Evolutionary conservation across 2,113 vertebrate species (phyloP), one percentile per base, ranked within the genome.

Genomic region (Urocynchramus pylzowi): DNA sequence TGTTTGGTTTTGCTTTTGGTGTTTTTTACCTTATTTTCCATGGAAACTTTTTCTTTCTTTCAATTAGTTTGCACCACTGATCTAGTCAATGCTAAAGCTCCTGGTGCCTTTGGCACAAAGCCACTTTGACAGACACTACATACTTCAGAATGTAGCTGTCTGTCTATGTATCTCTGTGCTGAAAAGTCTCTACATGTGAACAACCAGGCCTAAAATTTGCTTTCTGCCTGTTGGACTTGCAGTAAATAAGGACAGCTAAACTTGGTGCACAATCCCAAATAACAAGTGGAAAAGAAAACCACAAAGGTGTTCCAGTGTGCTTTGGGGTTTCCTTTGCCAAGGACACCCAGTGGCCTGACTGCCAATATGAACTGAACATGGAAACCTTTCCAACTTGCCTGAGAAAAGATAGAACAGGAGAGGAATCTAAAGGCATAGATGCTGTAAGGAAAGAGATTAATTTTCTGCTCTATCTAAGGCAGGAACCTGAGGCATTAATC

Each of bases 291-390:
- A 96, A 94, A 84, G 60, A 87, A 86, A 84, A 78, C 59, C 88
- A 26, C 47, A 63, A 17, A 83, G 76, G 23, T 26, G 14, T 96
- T 89, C 42, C 67, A 77, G 39, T 80, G 80, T 74, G 52, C 94
- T 90, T 64, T 67, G 71, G 50, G 37, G 35, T 76, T 93, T 94
- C 52, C 47, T 86, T 93, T 93, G 93, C 95, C 92, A 86, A 70
- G 92, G 84, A 88, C 87, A 91, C 86, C 90, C 76, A 85, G 18
- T 70, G 68, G 54, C 79, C 90, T 91, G 54, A 75, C 90, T 92
- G 87, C 87, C 93, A 86, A 2, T 14, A 21, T 59, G 82, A 91
- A 44, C 89, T 57, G 67, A 80, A 47, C 54, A 33, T 49, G 37
- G 87, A 94, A 94, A 74, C 44, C 47, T 90, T 95, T 92, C 45